Evolutionary conservation across 2,888 invertebrate species (phyloP).

Genomic region (Ethmia dodecea): DNA sequence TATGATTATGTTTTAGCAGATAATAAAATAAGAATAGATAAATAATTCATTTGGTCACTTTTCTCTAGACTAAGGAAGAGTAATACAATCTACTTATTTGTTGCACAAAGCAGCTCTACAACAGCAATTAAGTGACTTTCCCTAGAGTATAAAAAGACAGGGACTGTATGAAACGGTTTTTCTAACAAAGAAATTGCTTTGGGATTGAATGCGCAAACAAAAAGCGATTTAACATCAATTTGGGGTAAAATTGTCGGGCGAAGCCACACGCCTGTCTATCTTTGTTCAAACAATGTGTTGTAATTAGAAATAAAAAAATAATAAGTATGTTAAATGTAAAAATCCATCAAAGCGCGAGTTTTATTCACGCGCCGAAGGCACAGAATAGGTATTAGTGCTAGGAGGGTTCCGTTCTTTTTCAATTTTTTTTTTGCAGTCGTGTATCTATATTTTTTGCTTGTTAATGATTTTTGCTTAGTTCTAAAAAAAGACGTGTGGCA

Average conservation of each 20-base stretch:
- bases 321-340: too few species aligned
- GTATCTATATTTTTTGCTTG: too few species aligned
- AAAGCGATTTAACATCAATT: constrained; percentile 64
- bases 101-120: constrained; percentile 18
- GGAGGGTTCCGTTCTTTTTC: too few species aligned
- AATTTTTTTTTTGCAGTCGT: too few species aligned
- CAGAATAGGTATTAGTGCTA: too few species aligned
- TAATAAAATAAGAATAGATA: too few species aligned
- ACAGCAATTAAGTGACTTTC: constrained; percentile 29
- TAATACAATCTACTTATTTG: background rate
- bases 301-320: too few species aligned
- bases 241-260: constrained; percentile 23
- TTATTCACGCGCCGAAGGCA: too few species aligned
- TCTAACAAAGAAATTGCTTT: constrained; percentile 51
- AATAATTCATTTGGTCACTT: background rate
- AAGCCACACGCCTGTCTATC: constrained; percentile 2
- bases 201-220: constrained; percentile 57
- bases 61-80: background rate
- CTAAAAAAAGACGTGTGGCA: too few species aligned
- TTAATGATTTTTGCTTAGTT: too few species aligned
- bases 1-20: too few species aligned
- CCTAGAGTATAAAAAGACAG: constrained; percentile 31
- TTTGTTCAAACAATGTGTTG: background rate
- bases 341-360: too few species aligned
- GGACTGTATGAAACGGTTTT: constrained; percentile 44